Evolutionary conservation across 2,113 vertebrate species (phyloP), one percentile per base, ranked within the genome.

Genomic region (Pelmatolapia mariae): DNA sequence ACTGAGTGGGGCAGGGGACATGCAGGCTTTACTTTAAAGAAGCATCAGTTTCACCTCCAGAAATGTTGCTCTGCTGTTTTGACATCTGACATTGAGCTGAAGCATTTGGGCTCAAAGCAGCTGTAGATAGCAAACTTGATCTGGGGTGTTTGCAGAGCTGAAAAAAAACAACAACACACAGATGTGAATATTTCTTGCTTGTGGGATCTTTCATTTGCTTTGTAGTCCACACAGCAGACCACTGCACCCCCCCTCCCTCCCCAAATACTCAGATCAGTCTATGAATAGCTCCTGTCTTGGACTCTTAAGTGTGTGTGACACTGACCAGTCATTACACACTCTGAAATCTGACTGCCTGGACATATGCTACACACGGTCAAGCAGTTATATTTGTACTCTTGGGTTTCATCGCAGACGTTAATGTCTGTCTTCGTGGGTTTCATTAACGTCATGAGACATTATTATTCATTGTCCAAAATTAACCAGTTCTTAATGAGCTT

Each of bases 261-360:
- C 22, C 40, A 47, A 31, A 26, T 85, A 26, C 63, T 50, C 54
- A 89, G 40, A 79, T 56, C 16, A 73, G 33, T 63, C 68, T 83
- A 19, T 86, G 81, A 90, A 82, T 90, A 86, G 80, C 83, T 90
- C 19, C 15, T 89, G 45, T 57, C 86, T 73, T 8, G 0, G 38
- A 26, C 68, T 43, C 73, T 33, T 5, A n/a, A 89, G 92, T 92
- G 92, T 89, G 50, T 83, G 66, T 87, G 87, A 89, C 85, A 26
- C 53, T 85, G 87, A 82, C 31, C 86, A 91, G 80, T 8, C 11
- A 16, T 82, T 8, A 18, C 15, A 19, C 16, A 53, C 78, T 24
- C 56, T 83, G 87, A 80, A 47, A 22, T 81, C 47, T 53, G 87
- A 87, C 89, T 91, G 89, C 31, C 83, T 86, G 89, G 78, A 88